These are phyloP conservation scores for Gymnoscopelus microlampas DNA, from an alignment of 2,797 vertebrate genomes.

Conservation along the genomic window DNA sequence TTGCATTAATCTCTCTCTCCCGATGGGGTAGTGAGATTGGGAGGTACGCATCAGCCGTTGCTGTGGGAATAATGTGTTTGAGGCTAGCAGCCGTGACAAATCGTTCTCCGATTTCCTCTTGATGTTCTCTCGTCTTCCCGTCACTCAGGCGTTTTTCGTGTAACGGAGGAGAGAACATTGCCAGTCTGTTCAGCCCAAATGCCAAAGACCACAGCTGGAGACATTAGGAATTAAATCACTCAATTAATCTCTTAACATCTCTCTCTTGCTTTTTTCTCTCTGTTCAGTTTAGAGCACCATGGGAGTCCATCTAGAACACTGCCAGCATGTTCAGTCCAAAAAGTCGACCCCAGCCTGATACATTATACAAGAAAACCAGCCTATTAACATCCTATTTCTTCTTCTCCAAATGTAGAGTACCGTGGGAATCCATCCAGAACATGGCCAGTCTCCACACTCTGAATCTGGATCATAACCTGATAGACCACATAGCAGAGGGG, in stretches of 20 bases:
- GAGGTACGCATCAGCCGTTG: not conserved
- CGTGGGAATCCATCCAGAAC: slow-evolving; percentile 91
- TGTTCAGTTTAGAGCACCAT: too few species aligned
- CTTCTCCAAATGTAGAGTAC: slow-evolving; percentile 69
- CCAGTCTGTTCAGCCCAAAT: not conserved
- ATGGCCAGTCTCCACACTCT: slow-evolving; percentile 92
- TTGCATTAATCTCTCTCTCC: slow-evolving; percentile 20
- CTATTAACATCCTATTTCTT: slow-evolving; percentile 2
- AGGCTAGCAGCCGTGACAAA: not conserved
- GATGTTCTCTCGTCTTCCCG: not conserved
- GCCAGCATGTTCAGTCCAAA: too few species aligned
- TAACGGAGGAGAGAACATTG: not conserved
- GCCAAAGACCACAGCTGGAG: slow-evolving; percentile 3
- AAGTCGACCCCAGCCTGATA: too few species aligned
- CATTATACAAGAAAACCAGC: too few species aligned
- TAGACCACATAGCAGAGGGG: slow-evolving; percentile 88
- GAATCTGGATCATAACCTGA: slow-evolving; percentile 94
- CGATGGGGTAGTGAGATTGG: not conserved
- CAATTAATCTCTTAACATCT: slow-evolving; percentile 1
- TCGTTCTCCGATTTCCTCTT: slow-evolving; percentile 1
- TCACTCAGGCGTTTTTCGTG: too few species aligned
- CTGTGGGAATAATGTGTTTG: not conserved
- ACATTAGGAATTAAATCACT: slow-evolving; percentile 12
- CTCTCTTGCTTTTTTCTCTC: not conserved
- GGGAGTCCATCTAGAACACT: too few species aligned